Evolutionary conservation across 2,797 vertebrate genomes (phyloP).

Genomic region (Meriones psammophilus): DNA sequence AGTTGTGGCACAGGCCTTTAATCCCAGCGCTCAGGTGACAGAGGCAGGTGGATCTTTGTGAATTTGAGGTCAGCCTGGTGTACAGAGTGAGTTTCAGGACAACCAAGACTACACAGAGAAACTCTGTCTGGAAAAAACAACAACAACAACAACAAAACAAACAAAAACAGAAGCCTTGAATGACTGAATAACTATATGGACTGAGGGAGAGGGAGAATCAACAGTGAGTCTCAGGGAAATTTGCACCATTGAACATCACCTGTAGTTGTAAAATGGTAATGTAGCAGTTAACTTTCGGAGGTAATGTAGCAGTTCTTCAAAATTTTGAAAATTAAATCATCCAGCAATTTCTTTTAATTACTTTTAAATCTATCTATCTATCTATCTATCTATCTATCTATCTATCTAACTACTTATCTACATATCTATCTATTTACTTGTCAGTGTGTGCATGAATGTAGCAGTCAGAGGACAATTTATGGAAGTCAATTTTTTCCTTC

Average conservation of each 20-base stretch:
- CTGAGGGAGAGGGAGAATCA: conserved; percentile 18
- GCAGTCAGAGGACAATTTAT: not conserved
- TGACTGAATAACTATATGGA: not conserved
- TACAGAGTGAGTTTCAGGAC: too few species aligned
- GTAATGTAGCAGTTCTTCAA: not conserved
- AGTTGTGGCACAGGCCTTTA: too few species aligned
- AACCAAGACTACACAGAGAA: too few species aligned
- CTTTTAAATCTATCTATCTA: not conserved
- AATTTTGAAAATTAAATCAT: conserved; percentile 17
- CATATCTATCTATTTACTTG: not conserved
- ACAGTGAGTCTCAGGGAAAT: conserved; percentile 12
- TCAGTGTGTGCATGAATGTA: too few species aligned
- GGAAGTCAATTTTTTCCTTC: not conserved
- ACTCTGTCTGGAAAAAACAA: too few species aligned
- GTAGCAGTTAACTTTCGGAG: not conserved
- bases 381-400: too few species aligned
- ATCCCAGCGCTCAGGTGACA: too few species aligned
- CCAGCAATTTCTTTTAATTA: not conserved
- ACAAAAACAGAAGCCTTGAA: not conserved
- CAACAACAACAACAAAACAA: too few species aligned
- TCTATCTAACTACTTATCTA: not conserved
- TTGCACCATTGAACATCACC: not conserved
- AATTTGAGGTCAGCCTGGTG: too few species aligned
- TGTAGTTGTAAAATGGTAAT: not conserved
- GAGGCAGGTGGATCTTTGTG: too few species aligned